These are phyloP conservation scores for Smutsia temminckii DNA, from an alignment of 2,797 vertebrate genomes.

Conservation along the genomic window DNA sequence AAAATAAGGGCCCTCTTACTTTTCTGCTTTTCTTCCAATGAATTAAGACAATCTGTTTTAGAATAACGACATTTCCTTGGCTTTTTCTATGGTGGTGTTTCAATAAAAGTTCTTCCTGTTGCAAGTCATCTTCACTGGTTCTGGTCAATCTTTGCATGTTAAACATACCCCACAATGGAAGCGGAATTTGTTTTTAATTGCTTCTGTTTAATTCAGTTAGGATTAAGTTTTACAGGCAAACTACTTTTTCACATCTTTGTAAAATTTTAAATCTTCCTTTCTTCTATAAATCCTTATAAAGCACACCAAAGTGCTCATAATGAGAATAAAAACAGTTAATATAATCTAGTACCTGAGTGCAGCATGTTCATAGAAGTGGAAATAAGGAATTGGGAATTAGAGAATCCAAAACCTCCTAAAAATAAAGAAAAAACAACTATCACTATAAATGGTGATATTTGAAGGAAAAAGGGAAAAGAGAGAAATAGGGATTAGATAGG, in stretches of 20 bases:
- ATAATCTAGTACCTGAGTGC: not conserved
- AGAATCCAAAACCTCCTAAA: not conserved
- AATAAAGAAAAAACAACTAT: not conserved
- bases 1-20: not conserved
- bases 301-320: not conserved
- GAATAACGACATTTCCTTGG: conserved; percentile 39
- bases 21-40: conserved; percentile 35
- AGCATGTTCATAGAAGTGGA: not conserved
- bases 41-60: conserved; percentile 11
- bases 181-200: not conserved
- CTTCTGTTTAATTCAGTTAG: not conserved
- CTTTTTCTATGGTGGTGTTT: conserved; percentile 61
- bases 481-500: not conserved
- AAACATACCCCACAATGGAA: not conserved
- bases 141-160: conserved; percentile 43
- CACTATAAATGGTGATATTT: not conserved
- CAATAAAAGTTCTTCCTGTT: conserved; percentile 76
- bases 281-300: not conserved
- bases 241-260: not conserved
- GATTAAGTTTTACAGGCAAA: not conserved
- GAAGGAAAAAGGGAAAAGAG: not conserved
- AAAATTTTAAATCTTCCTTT: not conserved
- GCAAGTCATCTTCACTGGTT: conserved; percentile 57
- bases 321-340: conserved; percentile 5
- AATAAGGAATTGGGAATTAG: not conserved